These are phyloP conservation scores for Hirtodrosophila duncani DNA, from an alignment of 2,888 invertebrate genomes.

Conservation along the genomic window DNA sequence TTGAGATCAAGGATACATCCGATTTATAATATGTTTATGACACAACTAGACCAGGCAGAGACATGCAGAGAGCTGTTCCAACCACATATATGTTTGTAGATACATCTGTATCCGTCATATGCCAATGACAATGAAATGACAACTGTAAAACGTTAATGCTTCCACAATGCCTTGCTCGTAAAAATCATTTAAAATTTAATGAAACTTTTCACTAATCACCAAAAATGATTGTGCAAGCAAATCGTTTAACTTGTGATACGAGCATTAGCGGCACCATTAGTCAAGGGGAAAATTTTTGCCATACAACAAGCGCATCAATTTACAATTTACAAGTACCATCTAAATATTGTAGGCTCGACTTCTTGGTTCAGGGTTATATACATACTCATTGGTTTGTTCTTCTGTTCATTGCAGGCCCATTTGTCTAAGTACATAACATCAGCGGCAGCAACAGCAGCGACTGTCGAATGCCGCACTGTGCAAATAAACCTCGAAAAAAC, in stretches of 20 bases:
- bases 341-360: constrained; percentile 18
- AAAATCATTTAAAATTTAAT: constrained; percentile 27
- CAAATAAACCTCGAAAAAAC: constrained; percentile 31
- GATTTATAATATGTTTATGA: constrained; percentile 24
- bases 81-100: too few relatives aligned
- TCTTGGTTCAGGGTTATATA: constrained; percentile 15
- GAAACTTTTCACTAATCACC: constrained; percentile 44
- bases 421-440: constrained; percentile 30
- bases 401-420: constrained; percentile 11
- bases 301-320: constrained; percentile 11
- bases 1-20: constrained; percentile 57
- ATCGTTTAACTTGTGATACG: constrained; percentile 10
- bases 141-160: constrained; percentile 19
- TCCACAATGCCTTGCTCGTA: background rate
- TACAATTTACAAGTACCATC: constrained; percentile 4
- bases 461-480: constrained; percentile 28
- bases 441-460: constrained; percentile 32
- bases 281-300: constrained; percentile 14
- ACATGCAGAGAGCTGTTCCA: background rate
- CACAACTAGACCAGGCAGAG: constrained; percentile 20
- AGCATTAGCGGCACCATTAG: constrained; percentile 22
- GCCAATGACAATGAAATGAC: constrained; percentile 26
- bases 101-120: constrained; percentile 28
- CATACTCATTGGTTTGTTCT: constrained; percentile 32
- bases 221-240: constrained; percentile 28